Base-by-base conservation (phyloP, 2,113 vertebrate genomes). In the Australoheros scitulus region DNA sequence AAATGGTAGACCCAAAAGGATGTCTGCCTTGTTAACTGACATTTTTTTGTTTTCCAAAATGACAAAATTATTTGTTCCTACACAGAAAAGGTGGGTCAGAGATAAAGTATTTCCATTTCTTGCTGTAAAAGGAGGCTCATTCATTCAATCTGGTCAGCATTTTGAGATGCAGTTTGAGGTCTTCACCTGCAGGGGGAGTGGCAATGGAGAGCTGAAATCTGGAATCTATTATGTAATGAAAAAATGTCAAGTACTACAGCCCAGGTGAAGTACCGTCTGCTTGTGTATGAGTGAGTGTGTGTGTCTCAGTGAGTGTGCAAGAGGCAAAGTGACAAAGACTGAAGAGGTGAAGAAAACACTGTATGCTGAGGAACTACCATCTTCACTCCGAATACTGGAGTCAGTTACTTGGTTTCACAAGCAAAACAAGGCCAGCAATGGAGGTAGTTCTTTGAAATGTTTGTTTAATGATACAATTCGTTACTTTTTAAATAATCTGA, bases 211-310 rank as follows among this genome's bases (percentile, higher is more conserved):
- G 58, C 29, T 77, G n/a, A 60, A 77, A 88, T 52, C 76, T 61
- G 76, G 13, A 82, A 61, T 47, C 56, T 80, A 68, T 83, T 81
- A 88, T 76, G 80, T 84, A 88, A 90, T 84, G 63, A 88, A 68
- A 72, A 88, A 76, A 83, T 6, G 78, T 85, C 77, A 81, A 81
- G 77, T 74, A 47, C 76, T 79, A 64, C 55, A 65, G 68, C 38
- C 81, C 75, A 77, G 77, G 83, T 86, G 50, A 90, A 79, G 80
- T 9, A 58, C 36, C n/a, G 72, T 72, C 57, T 76, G 34, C 34
- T 50, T 76, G 34, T 24, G 34, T 83, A 15, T 60, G 26, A 52
- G 65, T 32, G 34, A 47, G 64, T 70, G 47, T 68, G 43, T 38
- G 13, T 26, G 11, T 36, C 15, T 41, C 11, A 22, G 38, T 34